Conservation (phyloP, 2,113 vertebrate genomes). For the Collichthys lucidus region DNA sequence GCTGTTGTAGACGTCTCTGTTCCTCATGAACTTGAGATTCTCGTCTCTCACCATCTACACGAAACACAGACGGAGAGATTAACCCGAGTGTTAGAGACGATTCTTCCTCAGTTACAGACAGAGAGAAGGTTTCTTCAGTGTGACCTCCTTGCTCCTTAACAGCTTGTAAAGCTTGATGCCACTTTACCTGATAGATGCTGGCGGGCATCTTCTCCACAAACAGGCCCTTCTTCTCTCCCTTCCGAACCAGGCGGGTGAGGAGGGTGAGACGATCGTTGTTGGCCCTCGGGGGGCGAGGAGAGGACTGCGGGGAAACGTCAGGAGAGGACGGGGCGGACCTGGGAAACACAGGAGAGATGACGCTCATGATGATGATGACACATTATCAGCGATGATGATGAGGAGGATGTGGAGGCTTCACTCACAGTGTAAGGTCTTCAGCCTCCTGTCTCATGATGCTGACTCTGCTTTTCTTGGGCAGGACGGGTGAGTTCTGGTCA, state of each 20-base stretch:
- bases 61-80: not conserved
- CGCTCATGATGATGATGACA: conserved; percentile 1
- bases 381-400: not conserved
- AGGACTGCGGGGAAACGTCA: conserved; percentile 97
- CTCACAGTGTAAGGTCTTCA: conserved; percentile 96
- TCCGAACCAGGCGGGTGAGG: conserved; percentile 95
- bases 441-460: conserved; percentile 97
- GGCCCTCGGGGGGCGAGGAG: conserved; percentile 94
- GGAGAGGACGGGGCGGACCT: conserved; percentile 98
- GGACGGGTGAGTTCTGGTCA: conserved; percentile 95
- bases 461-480: conserved; percentile 98
- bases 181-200: conserved; percentile 93
- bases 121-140: not conserved
- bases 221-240: conserved; percentile 97
- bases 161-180: too few relatives aligned
- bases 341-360: conserved; percentile 28
- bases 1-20: conserved; percentile 97
- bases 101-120: not conserved
- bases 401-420: conserved; percentile 26
- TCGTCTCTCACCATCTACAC: conserved; percentile 97
- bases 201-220: conserved; percentile 99
- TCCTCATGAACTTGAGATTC: conserved; percentile 99
- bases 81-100: too few relatives aligned
- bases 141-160: not conserved
- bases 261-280: conserved; percentile 97